These are phyloP conservation scores for Metacarcinus magister DNA, from an alignment of 2,888 invertebrate species.

Conservation along the genomic window DNA sequence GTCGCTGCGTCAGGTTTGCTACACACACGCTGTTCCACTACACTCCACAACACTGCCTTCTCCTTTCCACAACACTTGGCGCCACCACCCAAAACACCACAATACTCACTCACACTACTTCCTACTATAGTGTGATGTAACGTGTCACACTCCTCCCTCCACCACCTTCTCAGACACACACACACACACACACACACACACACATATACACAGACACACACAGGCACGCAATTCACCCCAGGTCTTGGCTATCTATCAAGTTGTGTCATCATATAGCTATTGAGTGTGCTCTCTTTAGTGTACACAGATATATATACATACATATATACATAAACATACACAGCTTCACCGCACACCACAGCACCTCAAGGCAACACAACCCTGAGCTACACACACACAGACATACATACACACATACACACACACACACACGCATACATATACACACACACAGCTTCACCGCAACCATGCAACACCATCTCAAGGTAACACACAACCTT, in stretches of 20 bases:
- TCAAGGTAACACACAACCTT: constrained; percentile 4
- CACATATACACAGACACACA: neutral
- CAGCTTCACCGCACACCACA: neutral
- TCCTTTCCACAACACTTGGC: constrained; percentile 18
- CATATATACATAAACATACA: neutral
- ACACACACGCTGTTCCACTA: neutral
- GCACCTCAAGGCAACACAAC: neutral
- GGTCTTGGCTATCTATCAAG: too few relatives aligned
- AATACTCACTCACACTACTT: neutral
- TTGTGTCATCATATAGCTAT: too few relatives aligned
- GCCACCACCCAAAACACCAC: neutral
- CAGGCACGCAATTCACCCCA: neutral
- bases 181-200: neutral
- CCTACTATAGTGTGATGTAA: neutral
- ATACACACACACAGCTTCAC: neutral
- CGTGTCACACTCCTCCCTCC: neutral
- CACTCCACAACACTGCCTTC: constrained; percentile 28
- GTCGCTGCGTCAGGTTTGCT: neutral
- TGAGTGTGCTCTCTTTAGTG: too few relatives aligned
- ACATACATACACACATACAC: neutral
- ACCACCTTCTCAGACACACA: neutral
- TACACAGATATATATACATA: neutral
- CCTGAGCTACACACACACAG: neutral
- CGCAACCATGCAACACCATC: constrained; percentile 49
- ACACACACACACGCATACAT: neutral